Base-by-base conservation (phyloP, 2,797 vertebrate species). In the Galagoides demidoff region DNA sequence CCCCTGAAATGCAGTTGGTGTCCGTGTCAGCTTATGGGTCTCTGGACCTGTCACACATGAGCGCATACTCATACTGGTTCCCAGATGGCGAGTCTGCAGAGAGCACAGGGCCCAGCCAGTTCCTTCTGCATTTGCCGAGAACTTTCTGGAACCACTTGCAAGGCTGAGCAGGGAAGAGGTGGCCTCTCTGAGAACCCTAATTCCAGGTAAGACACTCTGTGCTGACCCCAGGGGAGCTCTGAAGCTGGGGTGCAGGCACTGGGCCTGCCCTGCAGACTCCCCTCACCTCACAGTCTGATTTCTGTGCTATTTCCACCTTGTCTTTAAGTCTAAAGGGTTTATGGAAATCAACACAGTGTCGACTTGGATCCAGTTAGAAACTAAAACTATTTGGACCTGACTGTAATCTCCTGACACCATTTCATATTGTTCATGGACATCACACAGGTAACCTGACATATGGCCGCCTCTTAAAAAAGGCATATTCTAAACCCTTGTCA, bases 311-410 rank as follows among this genome's bases (percentile, higher is more conserved):
- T 31, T 70, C 66, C 27, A 61, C 71, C 31, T 11, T 88, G 52
- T 89, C 49, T 39, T 66, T 66, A 43, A 9, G 1, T 37, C 14
- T 12, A 45, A 90, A 77, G 29, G 19, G 57, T 76, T 85, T 85
- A 63, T 34, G 0, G 2, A 71, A 92, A 70, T 49, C 5, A 23
- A 66, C 31, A 39, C 6, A n/a, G 23, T 34, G 49, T 71, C 84
- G 71, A 66, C 27, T 31, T 85, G 37, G 25, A 91, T 89, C 39
- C n/a, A 82, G 13, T 37, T 34, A 83, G 49, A 89, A 86, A 68
- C 37, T 39, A 52, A 92, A 94, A 95, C 27, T 55, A 55, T 85
- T 49, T 89, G 61, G 66, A 12, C 55, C 20, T 25, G n/a, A 68
- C 25, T 5, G 7, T 29, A 78, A 22, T 70, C 17, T 85, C 43